Evolutionary conservation across 2,113 vertebrate genomes (phyloP).

Genomic region (Drymodes brunneopygia): DNA sequence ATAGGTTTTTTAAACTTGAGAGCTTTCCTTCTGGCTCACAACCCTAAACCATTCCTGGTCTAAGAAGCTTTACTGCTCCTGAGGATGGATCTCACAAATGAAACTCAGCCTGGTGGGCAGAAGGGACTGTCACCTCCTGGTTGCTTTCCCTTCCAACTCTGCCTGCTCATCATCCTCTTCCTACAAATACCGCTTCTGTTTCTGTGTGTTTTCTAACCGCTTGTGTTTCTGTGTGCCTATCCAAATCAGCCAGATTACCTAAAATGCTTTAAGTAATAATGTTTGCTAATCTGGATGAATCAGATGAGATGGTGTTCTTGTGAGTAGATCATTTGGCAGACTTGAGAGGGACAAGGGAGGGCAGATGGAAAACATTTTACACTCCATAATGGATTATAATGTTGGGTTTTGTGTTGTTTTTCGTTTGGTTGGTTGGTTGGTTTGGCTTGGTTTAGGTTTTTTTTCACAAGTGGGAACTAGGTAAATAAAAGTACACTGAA

Average conservation of each 20-base stretch:
- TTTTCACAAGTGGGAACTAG: neutral
- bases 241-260: neutral
- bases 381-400: neutral
- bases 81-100: neutral
- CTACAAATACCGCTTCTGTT: neutral
- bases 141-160: neutral
- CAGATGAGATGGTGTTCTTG: neutral
- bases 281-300: neutral
- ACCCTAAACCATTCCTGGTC: neutral
- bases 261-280: neutral
- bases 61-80: neutral
- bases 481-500: neutral
- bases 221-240: too few relatives aligned
- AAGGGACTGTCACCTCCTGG: neutral
- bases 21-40: neutral
- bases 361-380: neutral
- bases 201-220: neutral
- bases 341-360: neutral
- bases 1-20: neutral
- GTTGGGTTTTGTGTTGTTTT: neutral
- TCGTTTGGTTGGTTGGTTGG: neutral
- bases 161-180: neutral
- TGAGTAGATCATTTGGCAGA: neutral
- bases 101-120: neutral
- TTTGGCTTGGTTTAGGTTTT: neutral